Base-by-base conservation (phyloP, 1,140 invertebrate genomes). In the Mamestra configurata region DNA sequence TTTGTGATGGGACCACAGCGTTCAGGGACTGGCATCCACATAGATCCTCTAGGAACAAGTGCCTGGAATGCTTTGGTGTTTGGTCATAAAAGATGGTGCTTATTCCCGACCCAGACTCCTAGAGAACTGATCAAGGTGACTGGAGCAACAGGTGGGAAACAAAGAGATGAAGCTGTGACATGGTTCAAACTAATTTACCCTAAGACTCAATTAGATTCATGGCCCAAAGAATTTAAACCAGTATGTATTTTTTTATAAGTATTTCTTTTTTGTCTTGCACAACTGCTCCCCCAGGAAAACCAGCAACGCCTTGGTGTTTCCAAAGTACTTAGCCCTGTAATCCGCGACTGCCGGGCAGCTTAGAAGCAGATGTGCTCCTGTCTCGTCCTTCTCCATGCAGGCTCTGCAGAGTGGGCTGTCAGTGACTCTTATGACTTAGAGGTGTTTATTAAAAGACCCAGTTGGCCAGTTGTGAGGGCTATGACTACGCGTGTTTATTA, bases 151-250 rank as follows among this genome's bases (percentile, higher is more conserved):
- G 99, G 98, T 49, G 98, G 99, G 0, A 99, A 99, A 91, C 99
- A 99, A 90, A 96, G 98, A 73, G 99, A 99, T 92, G 99, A 99
- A 96, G 99, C 99, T 72, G 98, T 99, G 43, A 99, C 99, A 4
- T 99, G 99, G 99, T 99, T 99, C 91, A 97, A 97, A 84, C 95
- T 98, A 43, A 98, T 99, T 89, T 99, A 99, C 96, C 99, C 99
- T n/a, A 97, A 97, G 91, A 99, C 98, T 35, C 97, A 99, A 93
- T 94, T 97, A 77, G 96, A 98, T 27, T 95, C 96, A 18, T 99
- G 99, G 99, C 99, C 99, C 46, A 95, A 97, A 89, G 97, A 99
- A 91, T 99, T 96, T 94, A 97, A 97, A 94, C 98, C 99, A 18
- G 97, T 98, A 95, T 94, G 96, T 92, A 79, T 64, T 46, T 66